Evolutionary conservation across 2,888 invertebrate species (phyloP), one percentile per base, ranked within the genome.

Genomic region (Dynastes grantii): DNA sequence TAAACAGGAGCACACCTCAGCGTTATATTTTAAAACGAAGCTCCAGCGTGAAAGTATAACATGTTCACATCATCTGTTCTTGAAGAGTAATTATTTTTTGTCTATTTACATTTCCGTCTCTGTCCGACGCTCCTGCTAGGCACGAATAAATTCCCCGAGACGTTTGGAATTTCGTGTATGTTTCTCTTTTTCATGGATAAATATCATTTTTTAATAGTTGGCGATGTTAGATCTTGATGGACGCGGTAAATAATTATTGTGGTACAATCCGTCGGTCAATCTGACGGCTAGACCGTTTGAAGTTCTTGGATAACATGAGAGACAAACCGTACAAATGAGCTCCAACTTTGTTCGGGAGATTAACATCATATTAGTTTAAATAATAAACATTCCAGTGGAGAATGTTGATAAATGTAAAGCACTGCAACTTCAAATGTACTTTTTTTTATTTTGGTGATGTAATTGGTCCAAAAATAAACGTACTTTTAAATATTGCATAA

Each of bases 151-250:
- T 67, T 67, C 5, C 67, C 45, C 9, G 45, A 27, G 45, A 67
- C 45, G 67, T 67, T 67, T 67, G 67, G 45, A 40, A 40, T 67
- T 16, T 67, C 22, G 45, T 22, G 16, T 27, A 27, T 58, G 55
- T 71, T 71, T 16, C 40, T 37, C 32, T 16, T 13, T 29, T n/a
- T 27, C 51, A 55, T 29, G 70, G 51, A 70, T 70, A 71, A 71
- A 71, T 71, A 71, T 71, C 55, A 71, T 71, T 71, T 71, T 55
- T 71, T 71, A 70, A 70, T 71, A 71, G 71, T 71, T 71, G 71
- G 6, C 16, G 71, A 22, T 55, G 55, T 16, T 58, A 55, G 29
- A 22, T 55, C 55, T 27, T 22, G 71, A 71, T 27, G 58, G 58
- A 58, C 37, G 58, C 37, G 58, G 55, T 71, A 71, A 71, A 71